Percentiles rank a stretch among this genome's conserved stretches.
Evolutionary conservation across 2,113 vertebrate species (phyloP).

Genomic region (Aptenodytes patagonicus): DNA sequence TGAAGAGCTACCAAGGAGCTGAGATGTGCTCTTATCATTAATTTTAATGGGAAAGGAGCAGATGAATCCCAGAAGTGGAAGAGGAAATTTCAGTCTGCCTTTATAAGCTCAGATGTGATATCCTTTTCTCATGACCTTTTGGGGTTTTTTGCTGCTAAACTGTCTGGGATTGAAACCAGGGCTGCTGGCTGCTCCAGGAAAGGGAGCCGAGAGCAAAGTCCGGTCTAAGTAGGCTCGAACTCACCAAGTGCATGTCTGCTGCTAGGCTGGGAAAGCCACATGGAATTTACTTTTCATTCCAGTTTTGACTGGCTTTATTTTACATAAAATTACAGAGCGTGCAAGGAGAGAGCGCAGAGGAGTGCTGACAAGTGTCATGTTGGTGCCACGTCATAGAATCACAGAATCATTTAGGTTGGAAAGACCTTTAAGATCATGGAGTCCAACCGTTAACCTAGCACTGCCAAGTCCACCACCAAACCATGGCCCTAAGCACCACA

Average conservation of each 20-base stretch:
- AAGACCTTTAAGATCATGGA: too few relatives aligned
- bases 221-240: background rate
- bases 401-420: too few relatives aligned
- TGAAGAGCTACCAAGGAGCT: background rate
- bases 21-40: background rate
- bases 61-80: background rate
- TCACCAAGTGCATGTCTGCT: background rate
- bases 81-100: background rate
- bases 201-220: background rate
- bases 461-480: too few relatives aligned
- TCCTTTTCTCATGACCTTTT: background rate
- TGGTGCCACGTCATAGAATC: background rate
- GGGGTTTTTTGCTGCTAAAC: background rate
- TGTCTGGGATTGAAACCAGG: background rate
- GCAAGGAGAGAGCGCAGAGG: background rate
- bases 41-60: background rate
- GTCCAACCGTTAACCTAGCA: too few relatives aligned
- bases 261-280: background rate
- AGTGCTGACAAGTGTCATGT: accelerated
- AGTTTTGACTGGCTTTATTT: background rate
- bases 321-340: background rate
- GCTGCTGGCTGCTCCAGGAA: background rate
- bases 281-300: background rate
- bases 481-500: too few relatives aligned
- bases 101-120: background rate